Evolutionary conservation across 2,113 vertebrate species (phyloP).

Genomic region (Mormoops blainvillei): DNA sequence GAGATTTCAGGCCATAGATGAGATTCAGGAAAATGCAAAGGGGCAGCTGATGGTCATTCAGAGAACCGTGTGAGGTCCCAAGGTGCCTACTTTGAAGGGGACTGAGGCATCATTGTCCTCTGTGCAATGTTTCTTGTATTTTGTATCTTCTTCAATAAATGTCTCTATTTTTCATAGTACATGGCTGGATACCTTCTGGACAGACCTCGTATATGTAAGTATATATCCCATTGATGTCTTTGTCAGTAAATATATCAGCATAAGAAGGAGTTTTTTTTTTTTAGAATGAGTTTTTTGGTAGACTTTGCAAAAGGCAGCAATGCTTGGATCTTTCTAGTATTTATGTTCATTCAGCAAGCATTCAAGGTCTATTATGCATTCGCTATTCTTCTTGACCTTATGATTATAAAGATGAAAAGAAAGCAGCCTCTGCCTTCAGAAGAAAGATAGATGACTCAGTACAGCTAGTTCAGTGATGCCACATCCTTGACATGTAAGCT

Average conservation of each 20-base stretch:
- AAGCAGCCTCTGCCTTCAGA: background rate
- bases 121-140: too few relatives aligned
- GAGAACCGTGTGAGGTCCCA: too few relatives aligned
- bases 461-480: slow-evolving; percentile 21
- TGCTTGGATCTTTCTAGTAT: background rate
- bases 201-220: background rate
- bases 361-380: background rate
- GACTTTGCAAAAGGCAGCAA: background rate
- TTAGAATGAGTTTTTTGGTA: background rate
- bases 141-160: too few relatives aligned
- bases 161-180: too few relatives aligned
- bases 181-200: too few relatives aligned
- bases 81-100: too few relatives aligned
- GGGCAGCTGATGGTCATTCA: too few relatives aligned
- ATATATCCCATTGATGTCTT: background rate
- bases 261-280: background rate
- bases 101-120: too few relatives aligned
- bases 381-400: background rate
- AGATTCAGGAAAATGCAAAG: too few relatives aligned
- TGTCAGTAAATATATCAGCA: background rate
- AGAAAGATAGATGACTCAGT: background rate
- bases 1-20: too few relatives aligned
- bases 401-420: slow-evolving; percentile 1
- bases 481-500: slow-evolving; percentile 21
- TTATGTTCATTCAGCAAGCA: background rate